Evolutionary conservation across 2,888 invertebrate genomes (phyloP).

Genomic region (Leucoma salicis): DNA sequence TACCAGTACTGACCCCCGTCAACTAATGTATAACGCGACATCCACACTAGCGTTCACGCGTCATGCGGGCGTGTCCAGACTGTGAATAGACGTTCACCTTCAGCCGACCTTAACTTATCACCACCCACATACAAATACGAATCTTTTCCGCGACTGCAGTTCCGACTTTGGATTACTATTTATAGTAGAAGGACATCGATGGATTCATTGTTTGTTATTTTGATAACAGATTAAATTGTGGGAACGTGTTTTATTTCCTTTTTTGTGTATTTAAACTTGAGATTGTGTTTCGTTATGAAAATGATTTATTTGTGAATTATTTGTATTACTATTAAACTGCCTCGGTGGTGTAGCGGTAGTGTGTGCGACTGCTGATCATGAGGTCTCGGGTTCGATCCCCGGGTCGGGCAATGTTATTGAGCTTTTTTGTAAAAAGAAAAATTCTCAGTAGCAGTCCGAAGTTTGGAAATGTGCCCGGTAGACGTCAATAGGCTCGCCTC

Average conservation of each 20-base stretch:
- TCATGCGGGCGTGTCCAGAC: conserved; percentile 22
- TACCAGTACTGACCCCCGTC: background rate
- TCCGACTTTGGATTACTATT: conserved; percentile 37
- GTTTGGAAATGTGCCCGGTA: too few relatives aligned
- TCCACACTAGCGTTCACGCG: background rate
- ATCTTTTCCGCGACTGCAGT: conserved; percentile 35
- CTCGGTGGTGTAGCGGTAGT: too few relatives aligned
- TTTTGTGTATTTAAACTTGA: background rate
- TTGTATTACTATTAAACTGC: too few relatives aligned
- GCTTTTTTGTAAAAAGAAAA: too few relatives aligned
- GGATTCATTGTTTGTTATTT: background rate
- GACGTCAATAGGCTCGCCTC: too few relatives aligned
- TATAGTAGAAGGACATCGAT: conserved; percentile 28
- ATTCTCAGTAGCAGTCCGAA: too few relatives aligned
- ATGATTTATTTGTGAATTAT: too few relatives aligned
- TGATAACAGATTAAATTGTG: conserved; percentile 6
- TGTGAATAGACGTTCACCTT: conserved; percentile 20
- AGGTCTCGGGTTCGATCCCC: too few relatives aligned
- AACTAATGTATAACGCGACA: background rate
- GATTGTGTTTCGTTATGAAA: too few relatives aligned
- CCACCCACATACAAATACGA: conserved; percentile 27
- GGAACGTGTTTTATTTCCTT: conserved; percentile 3
- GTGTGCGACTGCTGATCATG: too few relatives aligned
- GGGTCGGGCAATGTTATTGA: too few relatives aligned
- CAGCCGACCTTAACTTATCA: conserved; percentile 19